Conservation (phyloP, 2,113 vertebrate genomes). For the Tylochromis polylepis region DNA sequence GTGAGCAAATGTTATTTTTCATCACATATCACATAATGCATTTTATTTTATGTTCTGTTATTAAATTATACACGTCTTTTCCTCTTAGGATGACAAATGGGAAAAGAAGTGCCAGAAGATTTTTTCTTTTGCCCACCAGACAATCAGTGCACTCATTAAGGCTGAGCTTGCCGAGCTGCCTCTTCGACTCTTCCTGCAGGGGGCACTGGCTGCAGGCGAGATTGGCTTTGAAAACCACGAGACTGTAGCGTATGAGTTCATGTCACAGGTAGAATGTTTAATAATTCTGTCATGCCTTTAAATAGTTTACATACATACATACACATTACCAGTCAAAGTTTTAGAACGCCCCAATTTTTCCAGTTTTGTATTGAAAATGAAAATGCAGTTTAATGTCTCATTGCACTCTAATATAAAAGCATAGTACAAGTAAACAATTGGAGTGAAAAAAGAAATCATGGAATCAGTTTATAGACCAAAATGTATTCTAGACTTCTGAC, state of each 20-base stretch:
- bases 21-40: background rate
- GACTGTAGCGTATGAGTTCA: conserved; percentile 98
- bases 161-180: conserved; percentile 94
- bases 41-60: background rate
- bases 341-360: background rate
- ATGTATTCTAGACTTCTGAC: accelerated
- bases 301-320: background rate
- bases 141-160: conserved; percentile 96
- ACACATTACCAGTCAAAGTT: accelerated
- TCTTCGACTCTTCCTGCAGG: conserved; percentile 93
- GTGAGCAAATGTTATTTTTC: conserved; percentile 52
- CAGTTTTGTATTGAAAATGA: background rate
- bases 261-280: conserved; percentile 86
- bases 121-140: conserved; percentile 97
- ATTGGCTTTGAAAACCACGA: conserved; percentile 98
- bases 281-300: background rate
- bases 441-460: background rate
- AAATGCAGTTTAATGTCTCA: background rate
- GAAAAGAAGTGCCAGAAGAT: conserved; percentile 99
- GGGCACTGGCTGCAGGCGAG: conserved; percentile 92
- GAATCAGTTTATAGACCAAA: background rate
- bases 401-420: background rate
- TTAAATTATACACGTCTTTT: background rate
- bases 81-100: conserved; percentile 94
- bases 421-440: too few relatives aligned